phyloP scores from a whole-genome alignment of 2,113 vertebrate species.

The Stegastes partitus region DNA sequence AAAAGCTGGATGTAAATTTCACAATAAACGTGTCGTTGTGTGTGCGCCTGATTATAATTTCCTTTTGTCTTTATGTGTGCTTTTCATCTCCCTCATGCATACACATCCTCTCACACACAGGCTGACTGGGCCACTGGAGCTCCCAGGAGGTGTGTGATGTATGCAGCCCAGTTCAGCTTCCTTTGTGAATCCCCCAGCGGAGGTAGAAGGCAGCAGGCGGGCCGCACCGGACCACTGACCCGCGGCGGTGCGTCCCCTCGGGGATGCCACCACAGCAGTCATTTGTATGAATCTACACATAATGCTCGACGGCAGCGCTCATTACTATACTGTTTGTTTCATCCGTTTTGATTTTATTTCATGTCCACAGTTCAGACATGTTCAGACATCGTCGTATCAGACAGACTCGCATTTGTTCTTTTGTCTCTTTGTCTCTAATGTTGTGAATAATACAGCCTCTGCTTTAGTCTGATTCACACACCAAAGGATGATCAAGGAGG shows the following conservation, averaged over 20 bases:
- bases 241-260: neutral
- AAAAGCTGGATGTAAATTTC: neutral
- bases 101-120: conserved; percentile 3
- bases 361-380: conserved; percentile 44
- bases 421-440: conserved; percentile 50
- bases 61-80: conserved; percentile 19
- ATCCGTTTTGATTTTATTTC: conserved; percentile 34
- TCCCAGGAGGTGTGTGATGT: conserved; percentile 57
- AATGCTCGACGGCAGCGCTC: conserved; percentile 7
- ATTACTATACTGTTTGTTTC: conserved; percentile 49
- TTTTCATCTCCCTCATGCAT: conserved; percentile 18
- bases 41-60: conserved; percentile 26
- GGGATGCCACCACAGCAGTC: neutral
- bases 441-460: conserved; percentile 38
- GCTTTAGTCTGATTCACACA: conserved; percentile 15
- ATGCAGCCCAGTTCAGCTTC: conserved; percentile 32
- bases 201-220: neutral
- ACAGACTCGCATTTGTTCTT: conserved; percentile 13
- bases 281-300: conserved; percentile 40
- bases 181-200: conserved; percentile 40
- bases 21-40: neutral
- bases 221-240: conserved; percentile 49
- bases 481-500: conserved; percentile 41
- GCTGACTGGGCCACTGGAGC: conserved; percentile 35
- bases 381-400: conserved; percentile 28